Conservation (phyloP, 2,888 invertebrate species). For the Chelonus formosanus region DNA sequence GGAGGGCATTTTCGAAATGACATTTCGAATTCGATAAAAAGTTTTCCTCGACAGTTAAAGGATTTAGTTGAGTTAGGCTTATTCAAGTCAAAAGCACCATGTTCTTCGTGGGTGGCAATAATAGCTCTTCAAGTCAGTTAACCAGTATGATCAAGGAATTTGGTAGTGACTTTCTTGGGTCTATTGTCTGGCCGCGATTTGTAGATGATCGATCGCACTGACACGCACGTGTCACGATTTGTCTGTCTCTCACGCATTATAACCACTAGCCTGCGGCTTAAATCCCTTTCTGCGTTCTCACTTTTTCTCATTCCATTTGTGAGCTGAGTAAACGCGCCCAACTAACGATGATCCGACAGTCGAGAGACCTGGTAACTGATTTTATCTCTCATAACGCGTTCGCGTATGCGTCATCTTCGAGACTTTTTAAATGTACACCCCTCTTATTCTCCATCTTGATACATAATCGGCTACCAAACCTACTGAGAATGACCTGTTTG, state of each 20-base stretch:
- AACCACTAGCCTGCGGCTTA: conserved; percentile 15
- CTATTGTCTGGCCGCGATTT: conserved; percentile 54
- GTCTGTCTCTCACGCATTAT: conserved; percentile 27
- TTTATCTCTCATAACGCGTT: conserved; percentile 44
- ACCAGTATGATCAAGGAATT: conserved; percentile 8
- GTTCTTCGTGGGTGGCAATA: conserved; percentile 61
- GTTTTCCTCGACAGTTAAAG: no score
- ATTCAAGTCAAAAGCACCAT: not conserved
- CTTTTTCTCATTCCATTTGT: not conserved
- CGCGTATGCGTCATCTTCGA: conserved; percentile 36
- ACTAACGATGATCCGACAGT: conserved; percentile 56
- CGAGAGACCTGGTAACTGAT: conserved; percentile 39
- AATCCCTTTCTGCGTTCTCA: conserved; percentile 3
- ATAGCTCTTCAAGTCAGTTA: conserved; percentile 48
- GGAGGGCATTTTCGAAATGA: no score
- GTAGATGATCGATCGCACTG: conserved; percentile 62
- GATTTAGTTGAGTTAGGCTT: no score
- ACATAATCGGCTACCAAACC: conserved; percentile 21
- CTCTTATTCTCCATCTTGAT: conserved; percentile 20
- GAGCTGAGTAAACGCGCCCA: conserved; percentile 8
- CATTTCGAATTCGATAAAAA: no score
- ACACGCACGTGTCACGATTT: conserved; percentile 45
- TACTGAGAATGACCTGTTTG: conserved; percentile 6
- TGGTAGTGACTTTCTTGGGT: not conserved
- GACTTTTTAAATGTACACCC: conserved; percentile 9